Evolutionary conservation across 1,140 invertebrate genomes (phyloP).

Genomic region (Whitmania pigra): DNA sequence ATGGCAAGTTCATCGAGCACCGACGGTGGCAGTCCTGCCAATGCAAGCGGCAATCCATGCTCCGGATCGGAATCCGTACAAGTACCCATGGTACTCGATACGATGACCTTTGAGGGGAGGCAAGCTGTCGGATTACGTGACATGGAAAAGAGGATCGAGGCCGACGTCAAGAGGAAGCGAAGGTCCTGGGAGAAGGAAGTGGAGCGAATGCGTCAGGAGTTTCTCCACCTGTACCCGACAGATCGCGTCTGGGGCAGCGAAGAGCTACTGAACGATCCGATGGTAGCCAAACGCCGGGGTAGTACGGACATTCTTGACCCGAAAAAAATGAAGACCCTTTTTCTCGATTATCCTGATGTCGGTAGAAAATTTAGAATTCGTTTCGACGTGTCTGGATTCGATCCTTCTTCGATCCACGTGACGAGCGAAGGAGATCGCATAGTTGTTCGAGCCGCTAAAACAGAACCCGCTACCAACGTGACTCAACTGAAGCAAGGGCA

Average conservation of each 20-base stretch:
- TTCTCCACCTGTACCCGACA: constrained; percentile 23
- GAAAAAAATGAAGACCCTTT: constrained; percentile 24
- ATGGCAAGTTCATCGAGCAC: constrained; percentile 5
- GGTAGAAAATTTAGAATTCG: constrained; percentile 21
- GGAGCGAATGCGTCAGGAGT: constrained; percentile 24
- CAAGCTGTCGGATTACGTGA: constrained; percentile 20
- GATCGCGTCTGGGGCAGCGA: constrained; percentile 22
- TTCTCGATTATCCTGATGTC: constrained; percentile 23
- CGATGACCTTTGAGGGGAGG: constrained; percentile 20
- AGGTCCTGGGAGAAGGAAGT: constrained; percentile 23
- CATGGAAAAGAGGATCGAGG: constrained; percentile 23
- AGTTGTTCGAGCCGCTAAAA: constrained; percentile 21
- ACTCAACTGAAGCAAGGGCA: neutral
- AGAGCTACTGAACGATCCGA: constrained; percentile 21
- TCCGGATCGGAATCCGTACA: constrained; percentile 11
- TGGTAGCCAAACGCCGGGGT: constrained; percentile 22
- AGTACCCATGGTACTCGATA: constrained; percentile 21
- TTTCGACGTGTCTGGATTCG: constrained; percentile 21
- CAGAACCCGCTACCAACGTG: neutral
- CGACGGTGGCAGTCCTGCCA: neutral
- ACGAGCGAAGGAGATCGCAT: constrained; percentile 21
- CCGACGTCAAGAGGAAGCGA: constrained; percentile 22
- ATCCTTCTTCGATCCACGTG: constrained; percentile 12
- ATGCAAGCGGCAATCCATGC: neutral
- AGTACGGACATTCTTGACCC: constrained; percentile 23